phyloP scores from a whole-genome alignment of 2,797 vertebrate species.

The Australoheros facetus region DNA sequence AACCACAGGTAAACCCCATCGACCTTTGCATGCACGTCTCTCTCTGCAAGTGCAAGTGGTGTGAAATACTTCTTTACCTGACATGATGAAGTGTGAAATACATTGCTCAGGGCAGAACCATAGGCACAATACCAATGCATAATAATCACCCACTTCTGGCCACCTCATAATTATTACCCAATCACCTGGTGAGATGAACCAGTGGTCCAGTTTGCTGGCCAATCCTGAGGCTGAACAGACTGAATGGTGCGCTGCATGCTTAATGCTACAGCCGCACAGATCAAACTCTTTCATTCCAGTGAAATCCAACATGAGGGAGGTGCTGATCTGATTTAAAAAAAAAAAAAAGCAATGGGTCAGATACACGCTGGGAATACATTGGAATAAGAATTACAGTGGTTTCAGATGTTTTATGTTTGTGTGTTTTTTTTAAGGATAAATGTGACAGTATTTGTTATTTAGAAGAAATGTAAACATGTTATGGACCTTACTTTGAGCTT shows the following conservation, averaged over 20 bases:
- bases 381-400: neutral
- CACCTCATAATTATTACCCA: slow-evolving; percentile 65
- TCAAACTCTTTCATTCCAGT: slow-evolving; percentile 35
- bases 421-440: neutral
- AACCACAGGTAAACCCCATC: slow-evolving; percentile 65
- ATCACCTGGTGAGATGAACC: slow-evolving; percentile 69
- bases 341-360: neutral
- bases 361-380: neutral
- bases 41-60: slow-evolving; percentile 65
- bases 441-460: neutral
- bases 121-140: slow-evolving; percentile 73
- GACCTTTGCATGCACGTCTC: slow-evolving; percentile 60
- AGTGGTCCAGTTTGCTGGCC: slow-evolving; percentile 46
- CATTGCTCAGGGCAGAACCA: slow-evolving; percentile 63
- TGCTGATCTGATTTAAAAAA: slow-evolving; percentile 6
- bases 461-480: neutral
- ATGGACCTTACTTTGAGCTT: neutral
- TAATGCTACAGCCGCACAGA: slow-evolving; percentile 30
- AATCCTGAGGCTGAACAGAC: slow-evolving; percentile 45
- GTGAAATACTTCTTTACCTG: slow-evolving; percentile 74
- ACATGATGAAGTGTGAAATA: slow-evolving; percentile 80
- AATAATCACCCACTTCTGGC: slow-evolving; percentile 70
- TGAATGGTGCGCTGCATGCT: slow-evolving; percentile 45
- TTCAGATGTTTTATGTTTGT: neutral
- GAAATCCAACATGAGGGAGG: slow-evolving; percentile 20